These are phyloP conservation scores for Clusia tigrina DNA, from an alignment of 2,888 invertebrate genomes.

Conservation along the genomic window DNA sequence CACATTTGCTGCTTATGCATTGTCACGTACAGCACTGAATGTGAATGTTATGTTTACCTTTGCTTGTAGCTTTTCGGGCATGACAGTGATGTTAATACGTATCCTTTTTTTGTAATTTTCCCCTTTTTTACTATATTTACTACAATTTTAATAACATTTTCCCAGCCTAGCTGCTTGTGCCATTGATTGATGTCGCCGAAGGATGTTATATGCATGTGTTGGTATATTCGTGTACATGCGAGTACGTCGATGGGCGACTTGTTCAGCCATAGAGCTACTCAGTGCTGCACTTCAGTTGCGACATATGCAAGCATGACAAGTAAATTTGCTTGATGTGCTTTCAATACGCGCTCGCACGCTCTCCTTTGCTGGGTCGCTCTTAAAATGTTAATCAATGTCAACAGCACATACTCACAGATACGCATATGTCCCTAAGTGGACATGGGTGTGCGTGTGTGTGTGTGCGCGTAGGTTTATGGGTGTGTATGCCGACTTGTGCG, in stretches of 20 bases:
- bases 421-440: neutral
- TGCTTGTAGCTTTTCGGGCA: too few relatives aligned
- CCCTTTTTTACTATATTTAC: too few relatives aligned
- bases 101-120: too few relatives aligned
- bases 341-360: neutral
- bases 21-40: too few relatives aligned
- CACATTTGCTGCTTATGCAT: too few relatives aligned
- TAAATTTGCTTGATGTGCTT: neutral
- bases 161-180: neutral
- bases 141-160: neutral
- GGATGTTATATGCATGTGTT: neutral
- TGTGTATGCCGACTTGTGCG: neutral
- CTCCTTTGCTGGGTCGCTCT: neutral
- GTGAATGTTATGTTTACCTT: too few relatives aligned
- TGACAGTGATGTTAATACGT: too few relatives aligned
- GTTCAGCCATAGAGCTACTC: neutral
- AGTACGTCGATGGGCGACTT: neutral
- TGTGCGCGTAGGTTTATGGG: slow-evolving; percentile 20
- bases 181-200: slow-evolving; percentile 4
- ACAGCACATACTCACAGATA: neutral
- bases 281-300: neutral
- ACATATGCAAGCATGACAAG: neutral
- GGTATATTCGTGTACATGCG: neutral
- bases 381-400: slow-evolving; percentile 11
- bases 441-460: slow-evolving; percentile 21